phyloP scores from a whole-genome alignment of 2,888 invertebrate species.

The Morpho achilles region DNA sequence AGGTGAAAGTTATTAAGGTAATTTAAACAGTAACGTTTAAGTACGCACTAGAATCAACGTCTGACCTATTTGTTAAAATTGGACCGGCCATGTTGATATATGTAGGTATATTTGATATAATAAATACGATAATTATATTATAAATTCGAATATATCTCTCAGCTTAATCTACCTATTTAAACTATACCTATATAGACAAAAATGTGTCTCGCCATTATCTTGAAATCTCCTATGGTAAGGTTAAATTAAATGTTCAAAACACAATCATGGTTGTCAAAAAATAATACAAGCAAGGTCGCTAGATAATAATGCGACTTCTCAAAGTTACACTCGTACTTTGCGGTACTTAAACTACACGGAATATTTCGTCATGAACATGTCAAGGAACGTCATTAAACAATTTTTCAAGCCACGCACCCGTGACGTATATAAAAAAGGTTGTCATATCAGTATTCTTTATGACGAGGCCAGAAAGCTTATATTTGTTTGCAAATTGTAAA shows the following conservation, averaged over 20 bases:
- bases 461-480: not conserved
- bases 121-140: too few species aligned
- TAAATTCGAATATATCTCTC: too few species aligned
- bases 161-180: too few species aligned
- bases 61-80: too few species aligned
- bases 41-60: too few species aligned
- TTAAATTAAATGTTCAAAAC: constrained; percentile 1
- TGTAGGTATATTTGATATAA: too few species aligned
- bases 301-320: not conserved
- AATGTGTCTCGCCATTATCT: not conserved
- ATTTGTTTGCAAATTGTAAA: not conserved
- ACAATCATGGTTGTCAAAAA: constrained; percentile 3
- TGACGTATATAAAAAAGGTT: constrained; percentile 32
- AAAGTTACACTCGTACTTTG: constrained; percentile 3
- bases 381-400: constrained; percentile 47
- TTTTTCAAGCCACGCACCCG: constrained; percentile 41
- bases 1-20: too few species aligned
- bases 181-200: too few species aligned
- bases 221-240: not conserved
- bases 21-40: too few species aligned
- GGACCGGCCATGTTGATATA: too few species aligned
- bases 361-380: constrained; percentile 36
- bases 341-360: constrained; percentile 1
- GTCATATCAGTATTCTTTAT: not conserved
- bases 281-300: not conserved